Evolutionary conservation across 1,140 invertebrate species (phyloP), one percentile per base, ranked within the genome.

Genomic region (Ectropis grisescens): DNA sequence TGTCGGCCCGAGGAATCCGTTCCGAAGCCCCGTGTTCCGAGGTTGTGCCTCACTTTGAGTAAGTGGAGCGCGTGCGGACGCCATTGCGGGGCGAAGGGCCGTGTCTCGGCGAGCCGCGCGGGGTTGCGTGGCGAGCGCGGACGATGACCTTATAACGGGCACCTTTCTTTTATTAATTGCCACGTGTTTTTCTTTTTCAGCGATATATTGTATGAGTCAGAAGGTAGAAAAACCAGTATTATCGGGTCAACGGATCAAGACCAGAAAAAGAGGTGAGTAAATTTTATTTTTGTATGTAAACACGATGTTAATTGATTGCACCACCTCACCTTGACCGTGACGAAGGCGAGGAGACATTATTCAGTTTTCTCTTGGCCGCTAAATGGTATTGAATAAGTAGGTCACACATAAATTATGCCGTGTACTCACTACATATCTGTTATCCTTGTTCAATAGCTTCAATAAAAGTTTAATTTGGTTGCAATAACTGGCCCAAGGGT

Each of bases 241-340:
- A 91, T 97, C 95, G 90, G 96, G 96, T 94, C 96, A 98, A 91
- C 94, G 96, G 87, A 97, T 98, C 88, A 98, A 98, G 93, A 98
- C 96, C 92, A 93, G 96, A 91, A 98, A 98, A 95, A 97, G 96
- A 96, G 94, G 93, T 95, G 86, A 84, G 78, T n/a, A 53, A n/a
- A 26, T 26, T 6, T 36, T 27, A 19, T n/a, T n/a, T n/a, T n/a
- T 19, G 16, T 19, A 19, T 19, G 8, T 19, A 19, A 19, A 19
- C 16, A 19, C 7, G 11, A 37, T 39, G 11, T 34, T 35, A 27
- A 26, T 29, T 32, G 23, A 8, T 19, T 3, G 16, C n/a, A n/a
- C n/a, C n/a, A n/a, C n/a, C n/a, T 19, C 16, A 19, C 16, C 16
- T 19, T 19, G 16, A 8, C 16, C 16, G 8, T 19, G 16, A 19